Percentiles rank a stretch among this genome's conserved stretches.
Evolutionary conservation across 2,888 invertebrate species (phyloP).

Genomic region (Chrysodeixis includens): DNA sequence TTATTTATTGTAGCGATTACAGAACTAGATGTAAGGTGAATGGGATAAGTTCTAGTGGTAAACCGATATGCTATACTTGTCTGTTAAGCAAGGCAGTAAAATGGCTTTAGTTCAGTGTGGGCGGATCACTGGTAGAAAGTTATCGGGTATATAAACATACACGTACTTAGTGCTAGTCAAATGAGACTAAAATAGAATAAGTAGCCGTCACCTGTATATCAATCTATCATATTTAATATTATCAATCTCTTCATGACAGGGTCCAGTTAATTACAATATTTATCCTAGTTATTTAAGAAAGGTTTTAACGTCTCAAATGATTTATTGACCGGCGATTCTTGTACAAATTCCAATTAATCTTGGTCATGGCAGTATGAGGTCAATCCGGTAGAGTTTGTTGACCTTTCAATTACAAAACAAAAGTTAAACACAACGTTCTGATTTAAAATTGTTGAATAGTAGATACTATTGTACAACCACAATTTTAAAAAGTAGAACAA

Average conservation of each 20-base stretch:
- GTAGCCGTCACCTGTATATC: background rate
- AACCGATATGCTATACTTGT: background rate
- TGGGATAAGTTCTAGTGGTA: background rate
- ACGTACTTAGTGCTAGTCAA: background rate
- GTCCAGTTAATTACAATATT: background rate
- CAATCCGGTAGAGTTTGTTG: slow-evolving; percentile 4
- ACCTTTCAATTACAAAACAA: background rate
- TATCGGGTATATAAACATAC: slow-evolving; percentile 24
- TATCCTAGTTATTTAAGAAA: background rate
- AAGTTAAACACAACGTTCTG: background rate
- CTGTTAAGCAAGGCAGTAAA: slow-evolving; percentile 22
- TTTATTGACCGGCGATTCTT: background rate
- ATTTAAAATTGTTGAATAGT: background rate
- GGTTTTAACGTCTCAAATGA: background rate
- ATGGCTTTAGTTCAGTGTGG: slow-evolving; percentile 33
- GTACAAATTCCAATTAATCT: background rate
- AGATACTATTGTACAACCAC: background rate
- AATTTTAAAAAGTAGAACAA: slow-evolving; percentile 5
- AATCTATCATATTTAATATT: background rate
- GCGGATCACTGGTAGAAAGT: slow-evolving; percentile 46
- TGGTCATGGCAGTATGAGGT: background rate
- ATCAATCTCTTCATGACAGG: background rate
- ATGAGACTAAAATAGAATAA: background rate
- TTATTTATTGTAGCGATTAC: background rate
- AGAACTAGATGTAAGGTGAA: background rate